Evolutionary conservation across 35 echinoderm and acorn worm species (phyloP), one percentile per base, ranked within the genome.

Genomic region (Stichopus chloronotus): DNA sequence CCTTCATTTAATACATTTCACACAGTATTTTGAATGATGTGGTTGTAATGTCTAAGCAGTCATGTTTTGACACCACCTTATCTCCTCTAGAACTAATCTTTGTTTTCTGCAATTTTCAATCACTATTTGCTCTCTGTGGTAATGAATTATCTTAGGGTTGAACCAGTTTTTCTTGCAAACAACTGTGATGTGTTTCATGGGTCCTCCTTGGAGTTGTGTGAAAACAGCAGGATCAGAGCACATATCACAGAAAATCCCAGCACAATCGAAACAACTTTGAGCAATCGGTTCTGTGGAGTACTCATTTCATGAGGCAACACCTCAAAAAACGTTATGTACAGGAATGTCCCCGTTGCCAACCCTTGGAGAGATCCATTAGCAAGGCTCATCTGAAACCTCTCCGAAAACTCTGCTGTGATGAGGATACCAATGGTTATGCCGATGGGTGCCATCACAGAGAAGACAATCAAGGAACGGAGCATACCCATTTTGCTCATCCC

Each of bases 311-410:
- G 93, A 91, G 97, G 93, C 12, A 98, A 91, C 9, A 98, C 97
- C 93, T 98, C 97, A 88, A 98, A 94, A 90, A 98, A 98, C 13
- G 97, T 98, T 9, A 98, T 96, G 83, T 98, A 98, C 9, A 98
- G 92, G 72, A 98, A 98, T 6, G 97, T 98, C 52, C 97, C 97
- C 5, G 94, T 98, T 4, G 97, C 97, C 52, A 98, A 56, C 7
- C 94, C 97, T 56, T 98, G 94, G 5, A 98, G 68, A 19, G 96
- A 61, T 8, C 94, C 97, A 77, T 94, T 96, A n/a, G 90, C 63
- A 56, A 94, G 56, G 58, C 87, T 93, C 59, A 90, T 92, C n/a
- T 91, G 89, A 71, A 96, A 96, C 59, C 90, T 82, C 57, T 60
- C 55, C 6, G 89, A 92, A 58, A 87, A 87, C 21, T 80, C 71